These are phyloP conservation scores for Ascidia mentula DNA, from an alignment of 23 tunicate species.

Conservation along the genomic window DNA sequence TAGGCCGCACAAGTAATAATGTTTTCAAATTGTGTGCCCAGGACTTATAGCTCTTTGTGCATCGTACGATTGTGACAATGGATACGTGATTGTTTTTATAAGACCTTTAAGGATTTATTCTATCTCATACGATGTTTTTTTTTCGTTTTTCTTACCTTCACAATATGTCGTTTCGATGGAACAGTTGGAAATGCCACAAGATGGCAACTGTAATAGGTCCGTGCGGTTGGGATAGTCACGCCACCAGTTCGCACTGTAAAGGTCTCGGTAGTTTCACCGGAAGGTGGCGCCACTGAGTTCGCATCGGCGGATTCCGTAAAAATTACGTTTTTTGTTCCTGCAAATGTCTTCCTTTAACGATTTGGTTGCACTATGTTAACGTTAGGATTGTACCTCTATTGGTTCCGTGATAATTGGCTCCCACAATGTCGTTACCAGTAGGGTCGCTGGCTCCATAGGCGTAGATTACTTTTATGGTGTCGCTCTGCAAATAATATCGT, in stretches of 20 bases:
- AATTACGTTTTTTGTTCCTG: neutral
- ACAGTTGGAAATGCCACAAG: slow-evolving; percentile 13
- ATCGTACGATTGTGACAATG: too few species aligned
- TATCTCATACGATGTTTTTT: too few species aligned
- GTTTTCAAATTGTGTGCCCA: too few species aligned
- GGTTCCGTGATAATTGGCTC: slow-evolving; percentile 17
- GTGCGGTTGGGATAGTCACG: slow-evolving; percentile 3
- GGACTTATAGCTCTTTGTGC: too few species aligned
- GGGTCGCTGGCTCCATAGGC: slow-evolving; percentile 12
- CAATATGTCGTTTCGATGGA: neutral
- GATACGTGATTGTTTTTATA: too few species aligned
- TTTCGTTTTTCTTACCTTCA: too few species aligned
- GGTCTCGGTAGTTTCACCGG: slow-evolving; percentile 3
- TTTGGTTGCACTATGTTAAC: too few species aligned
- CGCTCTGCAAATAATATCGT: neutral
- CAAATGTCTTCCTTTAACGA: too few species aligned
- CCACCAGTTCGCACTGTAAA: neutral
- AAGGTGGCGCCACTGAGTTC: neutral
- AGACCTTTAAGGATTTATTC: too few species aligned
- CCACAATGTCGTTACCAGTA: slow-evolving; percentile 9
- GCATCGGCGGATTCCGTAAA: neutral
- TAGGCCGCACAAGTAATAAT: too few species aligned
- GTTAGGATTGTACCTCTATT: neutral
- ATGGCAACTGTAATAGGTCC: slow-evolving; percentile 25
- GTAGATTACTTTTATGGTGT: slow-evolving; percentile 12